phyloP scores from a whole-genome alignment of 2,888 invertebrate species.

The Taphrorychus bicolor region DNA sequence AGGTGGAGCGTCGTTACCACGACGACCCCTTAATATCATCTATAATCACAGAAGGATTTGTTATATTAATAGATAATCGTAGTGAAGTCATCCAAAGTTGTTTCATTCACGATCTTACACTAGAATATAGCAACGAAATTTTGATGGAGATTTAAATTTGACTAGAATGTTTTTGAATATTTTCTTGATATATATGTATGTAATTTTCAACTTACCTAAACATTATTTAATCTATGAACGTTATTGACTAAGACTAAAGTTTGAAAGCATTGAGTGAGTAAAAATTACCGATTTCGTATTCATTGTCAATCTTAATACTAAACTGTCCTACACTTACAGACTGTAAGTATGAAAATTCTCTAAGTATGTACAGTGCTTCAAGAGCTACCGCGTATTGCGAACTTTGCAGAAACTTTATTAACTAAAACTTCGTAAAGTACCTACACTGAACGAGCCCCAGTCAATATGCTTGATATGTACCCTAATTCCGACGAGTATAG shows the following conservation, averaged over 20 bases:
- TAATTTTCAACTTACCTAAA: background rate
- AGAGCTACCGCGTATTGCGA: slow-evolving; percentile 60
- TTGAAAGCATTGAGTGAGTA: slow-evolving; percentile 35
- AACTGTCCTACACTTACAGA: background rate
- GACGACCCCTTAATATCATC: slow-evolving; percentile 7
- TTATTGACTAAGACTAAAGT: background rate
- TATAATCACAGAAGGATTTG: slow-evolving; percentile 27
- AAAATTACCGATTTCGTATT: slow-evolving; percentile 24
- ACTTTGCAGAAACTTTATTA: slow-evolving; percentile 46
- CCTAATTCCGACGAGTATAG: slow-evolving; percentile 2
- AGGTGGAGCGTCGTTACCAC: background rate
- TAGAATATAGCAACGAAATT: too few species aligned
- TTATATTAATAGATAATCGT: background rate
- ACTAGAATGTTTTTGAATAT: background rate
- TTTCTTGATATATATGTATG: too few species aligned
- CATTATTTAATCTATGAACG: background rate
- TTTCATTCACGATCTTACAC: background rate
- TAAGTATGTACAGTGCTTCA: slow-evolving; percentile 57
- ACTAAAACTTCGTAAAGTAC: slow-evolving; percentile 15
- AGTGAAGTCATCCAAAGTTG: background rate
- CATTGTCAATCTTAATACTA: slow-evolving; percentile 1
- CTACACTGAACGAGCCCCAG: slow-evolving; percentile 30
- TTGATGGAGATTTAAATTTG: too few species aligned
- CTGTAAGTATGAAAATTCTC: background rate
- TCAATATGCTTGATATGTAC: slow-evolving; percentile 44